Conservation (phyloP, 2,797 vertebrate genomes). For the Premnoplex brunnescens region DNA sequence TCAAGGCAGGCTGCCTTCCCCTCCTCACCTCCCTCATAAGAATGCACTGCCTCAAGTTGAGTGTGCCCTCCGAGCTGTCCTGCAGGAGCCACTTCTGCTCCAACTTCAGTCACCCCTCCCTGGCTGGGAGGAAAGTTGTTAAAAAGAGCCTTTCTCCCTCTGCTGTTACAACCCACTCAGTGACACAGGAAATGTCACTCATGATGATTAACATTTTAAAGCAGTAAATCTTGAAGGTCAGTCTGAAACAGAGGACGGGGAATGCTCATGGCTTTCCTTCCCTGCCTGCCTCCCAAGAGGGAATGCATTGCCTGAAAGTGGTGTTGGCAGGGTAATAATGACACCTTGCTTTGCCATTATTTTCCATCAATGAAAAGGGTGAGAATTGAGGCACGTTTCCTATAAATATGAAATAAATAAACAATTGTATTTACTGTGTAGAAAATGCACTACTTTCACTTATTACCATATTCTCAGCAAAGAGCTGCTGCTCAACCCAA, state of each 20-base stretch:
- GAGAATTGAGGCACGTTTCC: neutral
- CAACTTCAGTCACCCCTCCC: neutral
- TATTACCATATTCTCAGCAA: conserved; percentile 23
- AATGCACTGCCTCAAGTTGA: neutral
- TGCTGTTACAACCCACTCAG: neutral
- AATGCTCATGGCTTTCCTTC: neutral
- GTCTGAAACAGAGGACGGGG: neutral
- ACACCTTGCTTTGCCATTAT: neutral
- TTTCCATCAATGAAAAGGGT: neutral
- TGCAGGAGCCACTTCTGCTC: neutral
- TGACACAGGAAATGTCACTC: conserved; percentile 27
- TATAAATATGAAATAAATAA: conserved; percentile 18
- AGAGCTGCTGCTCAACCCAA: conserved; percentile 43
- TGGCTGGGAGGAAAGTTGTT: neutral
- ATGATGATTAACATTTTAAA: conserved; percentile 45
- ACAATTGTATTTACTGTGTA: conserved; percentile 13
- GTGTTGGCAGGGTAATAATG: neutral
- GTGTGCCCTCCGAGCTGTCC: neutral
- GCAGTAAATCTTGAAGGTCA: conserved; percentile 43
- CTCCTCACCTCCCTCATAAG: neutral
- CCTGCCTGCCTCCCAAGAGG: neutral
- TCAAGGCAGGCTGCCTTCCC: neutral
- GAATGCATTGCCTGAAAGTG: neutral
- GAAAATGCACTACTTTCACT: conserved; percentile 30
- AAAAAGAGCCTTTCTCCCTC: neutral